Evolutionary conservation across 2,797 vertebrate species (phyloP).

Genomic region (Streptopelia turtur): DNA sequence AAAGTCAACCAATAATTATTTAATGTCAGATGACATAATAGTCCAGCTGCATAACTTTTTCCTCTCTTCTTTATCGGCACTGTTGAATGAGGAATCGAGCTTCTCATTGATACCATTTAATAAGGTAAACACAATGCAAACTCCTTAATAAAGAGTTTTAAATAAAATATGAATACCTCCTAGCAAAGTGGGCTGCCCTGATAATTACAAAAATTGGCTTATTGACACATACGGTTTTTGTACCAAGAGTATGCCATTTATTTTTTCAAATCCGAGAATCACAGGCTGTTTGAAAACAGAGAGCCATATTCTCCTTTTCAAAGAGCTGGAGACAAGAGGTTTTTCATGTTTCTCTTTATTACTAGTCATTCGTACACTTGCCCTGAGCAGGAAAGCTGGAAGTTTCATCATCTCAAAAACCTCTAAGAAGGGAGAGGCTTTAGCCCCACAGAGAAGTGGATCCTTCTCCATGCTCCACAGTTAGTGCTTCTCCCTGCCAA

Average conservation of each 20-base stretch:
- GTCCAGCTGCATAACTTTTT: neutral
- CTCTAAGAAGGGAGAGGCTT: neutral
- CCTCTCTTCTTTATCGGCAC: neutral
- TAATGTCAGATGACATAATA: neutral
- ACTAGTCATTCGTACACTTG: neutral
- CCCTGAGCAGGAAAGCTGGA: neutral
- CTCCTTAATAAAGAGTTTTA: neutral
- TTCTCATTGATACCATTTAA: neutral
- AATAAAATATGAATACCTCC: constrained; percentile 21
- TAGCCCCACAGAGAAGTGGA: neutral
- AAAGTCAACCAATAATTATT: neutral
- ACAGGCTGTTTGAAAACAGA: neutral
- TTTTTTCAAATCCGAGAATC: neutral
- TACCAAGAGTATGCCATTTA: neutral
- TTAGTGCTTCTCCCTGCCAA: neutral
- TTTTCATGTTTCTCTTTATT: neutral
- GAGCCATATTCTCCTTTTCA: neutral
- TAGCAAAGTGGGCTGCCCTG: neutral
- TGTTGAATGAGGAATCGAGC: neutral
- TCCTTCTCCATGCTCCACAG: neutral
- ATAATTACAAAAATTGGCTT: neutral
- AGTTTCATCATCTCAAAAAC: neutral
- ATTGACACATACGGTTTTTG: neutral
- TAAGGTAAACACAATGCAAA: neutral
- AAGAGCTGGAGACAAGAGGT: neutral